Evolutionary conservation across 2,888 invertebrate species (phyloP), one percentile per base, ranked within the genome.

Genomic region (Eurytoma adleriae): DNA sequence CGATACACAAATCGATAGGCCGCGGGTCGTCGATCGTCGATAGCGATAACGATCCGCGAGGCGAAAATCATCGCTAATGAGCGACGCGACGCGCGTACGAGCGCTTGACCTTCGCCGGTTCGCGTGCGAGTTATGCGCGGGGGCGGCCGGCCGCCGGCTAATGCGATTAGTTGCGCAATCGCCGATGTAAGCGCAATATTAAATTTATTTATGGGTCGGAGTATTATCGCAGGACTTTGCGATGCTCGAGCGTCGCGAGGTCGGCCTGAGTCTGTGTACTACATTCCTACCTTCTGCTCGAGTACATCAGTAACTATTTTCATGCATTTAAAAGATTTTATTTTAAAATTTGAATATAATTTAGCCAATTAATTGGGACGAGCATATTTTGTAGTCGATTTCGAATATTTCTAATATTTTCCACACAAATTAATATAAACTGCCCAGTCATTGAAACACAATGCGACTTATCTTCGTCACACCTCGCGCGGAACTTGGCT

Each of bases 161-260:
- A 85, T 78, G 83, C 83, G 85, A 84, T 84, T 84, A 83, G 84
- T 86, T 86, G 85, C 84, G 84, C 86, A 86, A 86, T 85, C 85
- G 69, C 24, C 79, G 83, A 83, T 86, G 85, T 85, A 86, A 86
- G 85, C 86, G 86, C 86, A 86, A 86, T 87, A 86, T 87, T 87
- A 85, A 86, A 85, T 87, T 86, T 85, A 86, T 86, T 86, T 85
- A 85, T 86, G 84, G 83, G 84, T 78, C 78, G 76, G 78, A 79
- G 82, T 76, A 83, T 84, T 78, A 78, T 75, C 18, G 78, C 75
- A 76, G 83, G 68, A 72, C 72, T 78, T 78, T 78, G 69, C 48
- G 79, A 64, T 76, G 74, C 27, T 50, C 48, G n/a, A 7, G 62
- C n/a, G n/a, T 10, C 10, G 40, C 10, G 40, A 40, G 40, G 30